A percentile compares a stretch with the other conserved stretches of the same genome.
phyloP scores from a whole-genome alignment of 1,140 invertebrate species.

The Belonocnema kinseyi region DNA sequence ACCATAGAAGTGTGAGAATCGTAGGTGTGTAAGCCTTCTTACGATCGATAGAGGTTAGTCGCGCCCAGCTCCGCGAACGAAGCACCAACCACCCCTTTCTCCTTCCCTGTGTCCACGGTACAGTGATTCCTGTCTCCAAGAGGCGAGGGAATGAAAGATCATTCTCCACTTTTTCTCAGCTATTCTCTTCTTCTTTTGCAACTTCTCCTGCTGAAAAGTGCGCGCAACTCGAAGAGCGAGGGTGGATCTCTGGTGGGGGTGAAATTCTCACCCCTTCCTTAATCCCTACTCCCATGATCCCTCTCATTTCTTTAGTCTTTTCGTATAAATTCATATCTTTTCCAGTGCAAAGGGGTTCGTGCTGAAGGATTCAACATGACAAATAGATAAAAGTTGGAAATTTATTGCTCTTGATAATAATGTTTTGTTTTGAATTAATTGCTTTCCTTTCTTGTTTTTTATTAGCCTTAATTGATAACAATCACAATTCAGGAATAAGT shows the following conservation, averaged over 20 bases:
- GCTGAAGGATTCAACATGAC: too few relatives aligned
- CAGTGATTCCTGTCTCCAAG: constrained; percentile 47
- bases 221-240: constrained; percentile 38
- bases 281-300: constrained; percentile 38
- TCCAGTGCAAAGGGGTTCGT: too few relatives aligned
- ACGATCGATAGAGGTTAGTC: constrained; percentile 69
- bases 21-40: constrained; percentile 66
- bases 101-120: background rate
- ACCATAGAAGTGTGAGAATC: constrained; percentile 58
- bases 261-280: constrained; percentile 46
- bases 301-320: background rate
- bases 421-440: too few relatives aligned
- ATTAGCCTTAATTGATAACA: too few relatives aligned
- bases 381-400: too few relatives aligned
- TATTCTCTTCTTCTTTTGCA: constrained; percentile 52
- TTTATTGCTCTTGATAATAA: too few relatives aligned
- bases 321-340: too few relatives aligned
- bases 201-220: constrained; percentile 48
- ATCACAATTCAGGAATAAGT: too few relatives aligned
- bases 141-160: constrained; percentile 50
- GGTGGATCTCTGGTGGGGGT: constrained; percentile 40
- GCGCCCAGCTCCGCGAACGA: constrained; percentile 60
- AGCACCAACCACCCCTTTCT: constrained; percentile 49
- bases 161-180: constrained; percentile 35
- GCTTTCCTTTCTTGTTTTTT: too few relatives aligned